Evolutionary conservation across 2,888 invertebrate genomes (phyloP).

Genomic region (Drosophila robusta): DNA sequence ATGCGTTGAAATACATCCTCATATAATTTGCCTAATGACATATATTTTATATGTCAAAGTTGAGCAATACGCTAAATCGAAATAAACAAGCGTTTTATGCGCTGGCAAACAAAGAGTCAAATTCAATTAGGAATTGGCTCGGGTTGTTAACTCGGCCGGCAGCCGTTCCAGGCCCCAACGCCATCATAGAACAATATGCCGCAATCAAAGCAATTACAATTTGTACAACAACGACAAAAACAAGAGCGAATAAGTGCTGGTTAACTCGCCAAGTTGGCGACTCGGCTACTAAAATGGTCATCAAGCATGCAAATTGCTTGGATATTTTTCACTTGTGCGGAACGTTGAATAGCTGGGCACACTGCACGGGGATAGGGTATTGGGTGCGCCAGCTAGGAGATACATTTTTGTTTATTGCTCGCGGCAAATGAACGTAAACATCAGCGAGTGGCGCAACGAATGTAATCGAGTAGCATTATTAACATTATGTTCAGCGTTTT

Average conservation of each 20-base stretch:
- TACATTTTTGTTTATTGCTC: conserved; percentile 16
- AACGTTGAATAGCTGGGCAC: not conserved
- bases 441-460: not conserved
- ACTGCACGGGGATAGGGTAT: not conserved
- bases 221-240: conserved; percentile 25
- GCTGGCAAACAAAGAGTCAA: conserved; percentile 16
- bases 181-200: conserved; percentile 32
- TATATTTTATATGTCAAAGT: conserved; percentile 19
- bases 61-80: conserved; percentile 1
- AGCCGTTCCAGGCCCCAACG: not conserved
- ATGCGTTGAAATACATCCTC: too few species aligned
- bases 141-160: conserved; percentile 1
- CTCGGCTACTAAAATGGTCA: conserved; percentile 52
- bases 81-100: conserved; percentile 13
- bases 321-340: conserved; percentile 61
- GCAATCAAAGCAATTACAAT: conserved; percentile 65
- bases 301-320: conserved; percentile 69
- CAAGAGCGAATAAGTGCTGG: conserved; percentile 32
- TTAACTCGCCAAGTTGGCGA: conserved; percentile 49
- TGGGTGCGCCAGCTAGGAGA: conserved; percentile 14
- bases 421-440: conserved; percentile 19
- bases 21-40: conserved; percentile 16
- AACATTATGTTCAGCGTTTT: not conserved
- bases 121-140: conserved; percentile 48
- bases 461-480: conserved; percentile 3